Conservation (phyloP, 2,797 vertebrate species). For the Erethizon dorsatum region DNA sequence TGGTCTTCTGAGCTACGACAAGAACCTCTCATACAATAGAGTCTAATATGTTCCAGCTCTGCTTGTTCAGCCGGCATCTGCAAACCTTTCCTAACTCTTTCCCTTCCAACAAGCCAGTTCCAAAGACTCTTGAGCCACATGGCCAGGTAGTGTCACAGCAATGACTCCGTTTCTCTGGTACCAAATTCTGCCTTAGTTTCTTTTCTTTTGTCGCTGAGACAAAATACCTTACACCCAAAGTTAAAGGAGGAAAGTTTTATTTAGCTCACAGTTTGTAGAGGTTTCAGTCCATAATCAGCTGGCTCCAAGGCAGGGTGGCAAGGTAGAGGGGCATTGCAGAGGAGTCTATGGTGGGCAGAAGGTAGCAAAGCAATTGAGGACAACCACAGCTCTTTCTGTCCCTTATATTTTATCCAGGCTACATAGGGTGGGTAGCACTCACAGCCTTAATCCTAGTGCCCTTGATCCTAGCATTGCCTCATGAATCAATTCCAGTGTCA, state of each 20-base stretch:
- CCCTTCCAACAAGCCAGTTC: too few relatives aligned
- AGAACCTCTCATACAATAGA: too few relatives aligned
- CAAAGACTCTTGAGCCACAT: too few relatives aligned
- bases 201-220: too few relatives aligned
- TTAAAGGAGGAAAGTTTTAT: not conserved
- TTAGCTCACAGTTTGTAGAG: not conserved
- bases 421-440: not conserved
- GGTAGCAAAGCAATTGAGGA: not conserved
- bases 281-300: not conserved
- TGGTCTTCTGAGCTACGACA: too few relatives aligned
- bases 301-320: not conserved
- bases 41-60: too few relatives aligned
- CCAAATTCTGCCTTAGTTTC: too few relatives aligned
- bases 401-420: not conserved
- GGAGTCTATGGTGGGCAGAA: not conserved
- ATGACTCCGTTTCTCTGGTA: too few relatives aligned
- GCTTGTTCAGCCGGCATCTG: too few relatives aligned
- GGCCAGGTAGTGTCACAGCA: too few relatives aligned
- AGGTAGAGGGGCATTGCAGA: not conserved
- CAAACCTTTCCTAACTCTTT: too few relatives aligned
- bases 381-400: not conserved
- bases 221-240: not conserved
- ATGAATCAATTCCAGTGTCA: not conserved
- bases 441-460: not conserved
- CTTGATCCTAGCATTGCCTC: not conserved